Percentiles rank a stretch among this genome's conserved stretches.
phyloP scores from a whole-genome alignment of 2,888 invertebrate genomes.

The Heteromyza rotundicornis region DNA sequence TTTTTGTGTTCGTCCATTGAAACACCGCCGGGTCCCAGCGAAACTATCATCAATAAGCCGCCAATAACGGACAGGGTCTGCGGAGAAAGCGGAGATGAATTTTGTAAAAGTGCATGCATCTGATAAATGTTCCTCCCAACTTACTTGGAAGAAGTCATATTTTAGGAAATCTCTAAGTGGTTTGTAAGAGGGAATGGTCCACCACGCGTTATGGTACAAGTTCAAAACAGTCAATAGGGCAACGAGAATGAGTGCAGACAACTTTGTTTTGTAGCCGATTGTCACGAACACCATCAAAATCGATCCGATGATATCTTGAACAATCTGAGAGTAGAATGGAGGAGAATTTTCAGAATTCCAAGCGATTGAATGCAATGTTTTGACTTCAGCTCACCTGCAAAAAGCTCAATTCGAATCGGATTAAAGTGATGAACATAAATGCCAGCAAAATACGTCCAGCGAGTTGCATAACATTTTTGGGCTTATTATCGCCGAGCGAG shows the following conservation, averaged over 20 bases:
- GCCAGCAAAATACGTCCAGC: slow-evolving; percentile 94
- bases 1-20: slow-evolving; percentile 99
- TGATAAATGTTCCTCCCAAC: slow-evolving; percentile 28
- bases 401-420: slow-evolving; percentile 91
- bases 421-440: slow-evolving; percentile 97
- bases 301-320: slow-evolving; percentile 92
- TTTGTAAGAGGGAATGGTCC: slow-evolving; percentile 93
- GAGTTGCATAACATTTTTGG: slow-evolving; percentile 94
- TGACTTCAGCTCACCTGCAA: slow-evolving; percentile 72
- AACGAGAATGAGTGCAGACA: slow-evolving; percentile 94
- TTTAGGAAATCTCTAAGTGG: slow-evolving; percentile 98
- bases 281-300: slow-evolving; percentile 95
- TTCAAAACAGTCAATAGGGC: slow-evolving; percentile 87
- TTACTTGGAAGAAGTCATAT: slow-evolving; percentile 99
- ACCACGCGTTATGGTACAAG: slow-evolving; percentile 98
- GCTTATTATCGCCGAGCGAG: slow-evolving; percentile 91
- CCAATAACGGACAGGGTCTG: slow-evolving; percentile 99
- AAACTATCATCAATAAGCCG: slow-evolving; percentile 97
- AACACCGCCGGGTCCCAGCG: slow-evolving; percentile 96
- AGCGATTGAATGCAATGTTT: slow-evolving; percentile 13
- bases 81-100: slow-evolving; percentile 58
- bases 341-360: slow-evolving; percentile 1
- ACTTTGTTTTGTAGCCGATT: slow-evolving; percentile 97
- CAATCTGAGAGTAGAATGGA: slow-evolving; percentile 67
- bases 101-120: slow-evolving; percentile 8